These are phyloP conservation scores for Lithophane semibrunnea DNA, from an alignment of 2,888 invertebrate genomes.

Conservation along the genomic window DNA sequence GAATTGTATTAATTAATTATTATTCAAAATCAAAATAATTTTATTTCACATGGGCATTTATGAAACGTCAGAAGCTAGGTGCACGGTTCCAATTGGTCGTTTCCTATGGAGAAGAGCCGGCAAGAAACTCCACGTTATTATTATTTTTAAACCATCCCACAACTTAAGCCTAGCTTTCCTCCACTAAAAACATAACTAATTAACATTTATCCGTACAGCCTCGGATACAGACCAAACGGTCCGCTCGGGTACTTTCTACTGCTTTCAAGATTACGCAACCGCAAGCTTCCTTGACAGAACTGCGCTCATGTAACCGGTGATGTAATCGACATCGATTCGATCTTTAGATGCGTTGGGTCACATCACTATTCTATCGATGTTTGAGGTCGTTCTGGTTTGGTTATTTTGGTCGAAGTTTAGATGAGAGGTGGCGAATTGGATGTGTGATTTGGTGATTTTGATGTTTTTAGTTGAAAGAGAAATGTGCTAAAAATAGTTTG, in stretches of 20 bases:
- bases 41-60: too few relatives aligned
- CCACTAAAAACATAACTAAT: constrained; percentile 49
- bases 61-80: too few relatives aligned
- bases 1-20: too few relatives aligned
- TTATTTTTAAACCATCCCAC: neutral
- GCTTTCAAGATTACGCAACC: constrained; percentile 66
- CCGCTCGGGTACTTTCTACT: constrained; percentile 56
- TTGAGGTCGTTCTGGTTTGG: constrained; percentile 41
- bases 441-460: neutral
- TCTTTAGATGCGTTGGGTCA: constrained; percentile 54
- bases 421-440: neutral
- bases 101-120: too few relatives aligned
- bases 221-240: constrained; percentile 37
- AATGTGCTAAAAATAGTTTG: neutral
- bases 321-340: constrained; percentile 59
- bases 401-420: neutral
- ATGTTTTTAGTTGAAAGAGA: constrained; percentile 5
- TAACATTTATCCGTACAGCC: constrained; percentile 49
- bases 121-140: too few relatives aligned
- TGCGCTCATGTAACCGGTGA: constrained; percentile 64
- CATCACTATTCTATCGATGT: constrained; percentile 46
- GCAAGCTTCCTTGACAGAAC: constrained; percentile 64
- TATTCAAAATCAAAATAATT: too few relatives aligned
- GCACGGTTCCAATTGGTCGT: too few relatives aligned
- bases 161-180: neutral